Evolutionary conservation across 1,140 invertebrate genomes (phyloP).

Genomic region (Pristionchus pacificus): DNA sequence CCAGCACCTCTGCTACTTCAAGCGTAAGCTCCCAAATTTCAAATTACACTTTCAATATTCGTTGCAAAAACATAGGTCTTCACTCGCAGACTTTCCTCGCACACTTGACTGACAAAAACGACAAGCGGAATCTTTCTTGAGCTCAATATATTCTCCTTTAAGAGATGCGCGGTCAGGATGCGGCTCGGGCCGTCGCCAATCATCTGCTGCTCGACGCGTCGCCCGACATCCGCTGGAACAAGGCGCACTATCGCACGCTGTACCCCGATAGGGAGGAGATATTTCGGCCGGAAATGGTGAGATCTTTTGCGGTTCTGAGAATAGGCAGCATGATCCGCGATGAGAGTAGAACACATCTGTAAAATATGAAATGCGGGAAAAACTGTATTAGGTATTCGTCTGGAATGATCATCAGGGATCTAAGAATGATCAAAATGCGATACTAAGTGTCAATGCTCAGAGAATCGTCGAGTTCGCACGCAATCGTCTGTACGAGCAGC

Average conservation of each 20-base stretch:
- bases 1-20: not conserved
- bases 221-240: not conserved
- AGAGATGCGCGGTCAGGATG: not conserved
- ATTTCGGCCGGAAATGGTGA: not conserved
- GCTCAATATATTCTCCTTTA: too few relatives aligned
- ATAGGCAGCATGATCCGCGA: not conserved
- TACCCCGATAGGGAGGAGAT: not conserved
- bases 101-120: too few relatives aligned
- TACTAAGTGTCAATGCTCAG: not conserved
- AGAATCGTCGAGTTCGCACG: not conserved
- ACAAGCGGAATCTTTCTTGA: too few relatives aligned
- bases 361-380: too few relatives aligned
- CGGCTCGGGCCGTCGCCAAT: not conserved
- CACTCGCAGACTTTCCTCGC: too few relatives aligned
- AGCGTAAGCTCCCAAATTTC: constrained; percentile 1
- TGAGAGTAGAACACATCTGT: not conserved
- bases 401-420: not conserved
- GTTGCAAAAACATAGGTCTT: too few relatives aligned
- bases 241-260: not conserved
- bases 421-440: not conserved
- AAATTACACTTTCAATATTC: too few relatives aligned
- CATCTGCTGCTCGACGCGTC: not conserved
- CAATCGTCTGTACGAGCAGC: not conserved
- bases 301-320: not conserved
- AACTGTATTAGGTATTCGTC: not conserved